A percentile compares a stretch with the other conserved stretches of the same genome.
These are phyloP conservation scores for Eubucco bourcierii DNA, from an alignment of 2,113 vertebrate species.

Conservation along the genomic window DNA sequence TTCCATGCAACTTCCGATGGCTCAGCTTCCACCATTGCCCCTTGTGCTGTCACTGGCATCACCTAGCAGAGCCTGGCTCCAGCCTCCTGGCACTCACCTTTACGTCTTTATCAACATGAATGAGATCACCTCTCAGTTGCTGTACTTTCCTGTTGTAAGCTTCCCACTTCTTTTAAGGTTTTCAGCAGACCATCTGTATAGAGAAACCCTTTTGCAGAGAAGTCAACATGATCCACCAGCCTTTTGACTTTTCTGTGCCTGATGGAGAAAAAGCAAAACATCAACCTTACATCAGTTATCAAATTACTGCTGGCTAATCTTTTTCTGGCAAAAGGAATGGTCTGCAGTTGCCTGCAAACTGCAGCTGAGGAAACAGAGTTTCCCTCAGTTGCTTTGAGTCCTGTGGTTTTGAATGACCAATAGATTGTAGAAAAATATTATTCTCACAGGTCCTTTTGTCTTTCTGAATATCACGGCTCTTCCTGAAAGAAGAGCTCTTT, in stretches of 20 bases:
- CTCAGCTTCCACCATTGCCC: too few relatives aligned
- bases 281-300: background rate
- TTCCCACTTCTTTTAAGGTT: background rate
- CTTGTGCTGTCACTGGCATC: too few relatives aligned
- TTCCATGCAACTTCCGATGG: too few relatives aligned
- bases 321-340: background rate
- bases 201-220: background rate
- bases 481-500: background rate
- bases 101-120: too few relatives aligned
- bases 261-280: rapidly evolving
- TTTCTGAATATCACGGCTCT: background rate
- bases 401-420: background rate
- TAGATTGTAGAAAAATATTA: background rate
- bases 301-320: background rate
- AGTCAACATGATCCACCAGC: background rate
- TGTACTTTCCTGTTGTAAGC: too few relatives aligned
- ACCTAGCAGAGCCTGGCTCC: too few relatives aligned
- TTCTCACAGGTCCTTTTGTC: background rate
- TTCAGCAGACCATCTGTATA: background rate
- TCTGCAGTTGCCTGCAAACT: background rate
- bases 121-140: too few relatives aligned
- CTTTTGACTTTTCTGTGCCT: background rate
- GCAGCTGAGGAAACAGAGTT: background rate
- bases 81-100: too few relatives aligned
- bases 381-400: background rate